Conservation (phyloP, 2,888 invertebrate species). For the Beris morrisii region DNA sequence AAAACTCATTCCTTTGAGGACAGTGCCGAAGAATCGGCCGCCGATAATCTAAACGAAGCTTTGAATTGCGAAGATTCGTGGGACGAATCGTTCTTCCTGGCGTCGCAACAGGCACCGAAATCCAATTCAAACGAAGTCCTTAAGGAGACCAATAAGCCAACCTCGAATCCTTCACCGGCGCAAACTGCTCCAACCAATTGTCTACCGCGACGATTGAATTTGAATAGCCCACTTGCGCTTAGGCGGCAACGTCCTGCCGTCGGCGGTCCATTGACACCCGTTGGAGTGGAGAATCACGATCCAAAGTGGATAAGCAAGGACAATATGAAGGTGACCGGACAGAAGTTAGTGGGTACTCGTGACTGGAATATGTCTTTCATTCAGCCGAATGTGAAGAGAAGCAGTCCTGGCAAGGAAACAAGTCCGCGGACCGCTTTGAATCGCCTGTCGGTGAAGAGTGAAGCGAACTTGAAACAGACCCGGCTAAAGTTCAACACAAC, state of each 20-base stretch:
- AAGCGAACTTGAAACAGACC: conserved; percentile 45
- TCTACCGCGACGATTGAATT: conserved; percentile 14
- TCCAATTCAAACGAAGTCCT: conserved; percentile 7
- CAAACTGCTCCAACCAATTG: background rate
- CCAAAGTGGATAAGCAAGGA: conserved; percentile 20
- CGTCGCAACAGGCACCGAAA: background rate
- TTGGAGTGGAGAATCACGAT: conserved; percentile 2
- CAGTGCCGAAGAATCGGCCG: conserved; percentile 36
- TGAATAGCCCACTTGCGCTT: too few species aligned
- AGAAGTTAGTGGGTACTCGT: background rate
- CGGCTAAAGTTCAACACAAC: conserved; percentile 38
- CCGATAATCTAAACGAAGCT: conserved; percentile 49
- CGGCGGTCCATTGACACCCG: background rate
- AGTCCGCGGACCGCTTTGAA: conserved; percentile 14
- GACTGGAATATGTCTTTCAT: conserved; percentile 26
- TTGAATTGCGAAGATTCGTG: conserved; percentile 44
- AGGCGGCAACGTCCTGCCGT: background rate
- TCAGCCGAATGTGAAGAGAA: background rate
- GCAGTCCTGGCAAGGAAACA: background rate
- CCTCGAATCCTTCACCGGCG: background rate
- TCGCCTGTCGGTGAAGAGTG: conserved; percentile 42
- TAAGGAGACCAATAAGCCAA: conserved; percentile 16
- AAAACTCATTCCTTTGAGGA: conserved; percentile 33
- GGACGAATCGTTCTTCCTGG: conserved; percentile 40
- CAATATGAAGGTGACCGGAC: background rate